Conservation (phyloP, 1,140 invertebrate species). For the Drosophila ananassae region DNA sequence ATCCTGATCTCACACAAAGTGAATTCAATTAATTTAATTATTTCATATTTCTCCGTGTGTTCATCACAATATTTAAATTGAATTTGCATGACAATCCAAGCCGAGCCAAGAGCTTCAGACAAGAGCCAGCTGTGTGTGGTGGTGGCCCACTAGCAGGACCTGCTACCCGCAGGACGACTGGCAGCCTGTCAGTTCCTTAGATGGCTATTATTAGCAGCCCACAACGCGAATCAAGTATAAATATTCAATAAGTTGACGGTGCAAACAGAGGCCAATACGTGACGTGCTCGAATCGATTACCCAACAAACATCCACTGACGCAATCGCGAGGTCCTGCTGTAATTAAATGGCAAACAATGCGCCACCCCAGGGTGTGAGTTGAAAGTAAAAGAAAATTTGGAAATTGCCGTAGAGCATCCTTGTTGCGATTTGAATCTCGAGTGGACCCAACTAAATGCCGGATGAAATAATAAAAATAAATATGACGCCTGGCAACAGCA, state of each 20-base stretch:
- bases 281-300: slow-evolving; percentile 54
- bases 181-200: slow-evolving; percentile 22
- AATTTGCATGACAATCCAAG: slow-evolving; percentile 76
- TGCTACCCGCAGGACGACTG: slow-evolving; percentile 7
- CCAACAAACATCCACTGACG: slow-evolving; percentile 48
- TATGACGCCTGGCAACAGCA: slow-evolving; percentile 35
- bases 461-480: slow-evolving; percentile 56
- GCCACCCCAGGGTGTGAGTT: slow-evolving; percentile 2
- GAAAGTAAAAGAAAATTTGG: slow-evolving; percentile 37
- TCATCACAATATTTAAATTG: slow-evolving; percentile 70
- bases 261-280: slow-evolving; percentile 63
- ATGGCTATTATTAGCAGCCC: slow-evolving; percentile 68
- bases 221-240: slow-evolving; percentile 60
- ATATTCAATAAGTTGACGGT: slow-evolving; percentile 55
- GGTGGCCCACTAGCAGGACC: slow-evolving; percentile 26
- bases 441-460: slow-evolving; percentile 13
- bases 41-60: slow-evolving; percentile 11
- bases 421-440: slow-evolving; percentile 58
- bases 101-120: slow-evolving; percentile 36
- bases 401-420: slow-evolving; percentile 55
- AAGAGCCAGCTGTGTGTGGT: slow-evolving; percentile 9
- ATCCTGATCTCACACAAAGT: not conserved
- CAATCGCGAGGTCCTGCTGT: slow-evolving; percentile 50
- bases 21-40: slow-evolving; percentile 21
- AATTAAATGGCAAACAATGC: slow-evolving; percentile 66